Evolutionary conservation across 1,140 invertebrate species (phyloP).

Genomic region (Arctopsyche grandis): DNA sequence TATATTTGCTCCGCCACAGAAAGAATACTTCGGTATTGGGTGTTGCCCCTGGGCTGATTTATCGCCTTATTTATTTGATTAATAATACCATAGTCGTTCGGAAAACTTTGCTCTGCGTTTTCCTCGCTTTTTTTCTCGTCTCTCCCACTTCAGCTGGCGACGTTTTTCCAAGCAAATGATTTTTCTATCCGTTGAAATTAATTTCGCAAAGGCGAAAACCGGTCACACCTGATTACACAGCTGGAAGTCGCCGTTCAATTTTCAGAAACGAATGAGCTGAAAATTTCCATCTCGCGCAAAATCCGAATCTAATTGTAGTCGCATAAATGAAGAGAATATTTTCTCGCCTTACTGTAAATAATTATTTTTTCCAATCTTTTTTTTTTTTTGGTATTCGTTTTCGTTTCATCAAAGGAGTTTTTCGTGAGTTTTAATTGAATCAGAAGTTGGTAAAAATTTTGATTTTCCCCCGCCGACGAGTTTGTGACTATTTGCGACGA

Average conservation of each 20-base stretch:
- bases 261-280: conserved; percentile 33
- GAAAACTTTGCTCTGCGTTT: background rate
- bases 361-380: conserved; percentile 3
- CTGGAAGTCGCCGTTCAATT: conserved; percentile 35
- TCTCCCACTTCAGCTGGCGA: background rate
- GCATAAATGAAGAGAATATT: conserved; percentile 14
- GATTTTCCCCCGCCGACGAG: too few relatives aligned
- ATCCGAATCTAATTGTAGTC: conserved; percentile 30
- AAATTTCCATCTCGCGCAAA: conserved; percentile 31
- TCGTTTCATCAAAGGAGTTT: too few relatives aligned
- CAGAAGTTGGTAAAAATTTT: too few relatives aligned
- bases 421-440: too few relatives aligned
- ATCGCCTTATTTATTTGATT: conserved; percentile 24
- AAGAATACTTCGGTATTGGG: background rate
- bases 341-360: background rate
- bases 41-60: background rate
- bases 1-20: background rate
- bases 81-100: conserved; percentile 19
- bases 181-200: conserved; percentile 32
- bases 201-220: conserved; percentile 24
- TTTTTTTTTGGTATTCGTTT: background rate
- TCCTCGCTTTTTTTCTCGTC: background rate
- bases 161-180: conserved; percentile 15
- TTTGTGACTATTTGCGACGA: too few relatives aligned
- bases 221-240: conserved; percentile 39